Evolutionary conservation across 1,140 invertebrate species (phyloP).

Genomic region (Caenorhabditis remanei): DNA sequence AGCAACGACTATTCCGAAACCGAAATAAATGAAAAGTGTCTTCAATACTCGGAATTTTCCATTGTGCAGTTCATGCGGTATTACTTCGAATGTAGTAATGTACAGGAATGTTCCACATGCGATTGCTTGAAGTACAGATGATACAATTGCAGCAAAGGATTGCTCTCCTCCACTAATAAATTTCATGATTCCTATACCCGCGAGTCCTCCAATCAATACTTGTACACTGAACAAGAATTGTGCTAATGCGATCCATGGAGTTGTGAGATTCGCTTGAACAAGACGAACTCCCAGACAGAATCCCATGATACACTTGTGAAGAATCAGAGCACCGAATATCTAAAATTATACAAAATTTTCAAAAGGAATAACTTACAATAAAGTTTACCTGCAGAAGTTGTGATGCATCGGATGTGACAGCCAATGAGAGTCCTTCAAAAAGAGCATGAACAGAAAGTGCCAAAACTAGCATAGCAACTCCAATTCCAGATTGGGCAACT

Average conservation of each 20-base stretch:
- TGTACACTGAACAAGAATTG: conserved; percentile 81
- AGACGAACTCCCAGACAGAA: conserved; percentile 82
- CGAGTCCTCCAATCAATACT: conserved; percentile 80
- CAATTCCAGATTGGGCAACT: conserved; percentile 47
- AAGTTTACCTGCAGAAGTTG: conserved; percentile 70
- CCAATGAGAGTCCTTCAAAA: conserved; percentile 76
- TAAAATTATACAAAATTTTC: conserved; percentile 30
- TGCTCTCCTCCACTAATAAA: conserved; percentile 70
- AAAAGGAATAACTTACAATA: too few species aligned
- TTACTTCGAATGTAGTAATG: conserved; percentile 91
- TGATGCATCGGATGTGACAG: conserved; percentile 72
- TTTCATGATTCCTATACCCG: conserved; percentile 71
- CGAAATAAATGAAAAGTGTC: conserved; percentile 80
- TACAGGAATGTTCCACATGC: conserved; percentile 93
- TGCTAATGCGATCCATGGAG: conserved; percentile 81
- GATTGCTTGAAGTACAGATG: conserved; percentile 79
- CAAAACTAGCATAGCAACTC: conserved; percentile 71
- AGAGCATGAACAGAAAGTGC: conserved; percentile 75
- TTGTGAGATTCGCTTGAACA: conserved; percentile 82
- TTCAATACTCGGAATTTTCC: conserved; percentile 79
- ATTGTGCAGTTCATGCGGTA: conserved; percentile 81
- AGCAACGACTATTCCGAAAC: conserved; percentile 78
- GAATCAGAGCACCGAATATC: conserved; percentile 81
- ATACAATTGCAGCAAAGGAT: conserved; percentile 66
- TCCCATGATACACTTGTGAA: conserved; percentile 82